Conservation (phyloP, 2,888 invertebrate genomes). For the Chalcosyrphus nemorum region DNA sequence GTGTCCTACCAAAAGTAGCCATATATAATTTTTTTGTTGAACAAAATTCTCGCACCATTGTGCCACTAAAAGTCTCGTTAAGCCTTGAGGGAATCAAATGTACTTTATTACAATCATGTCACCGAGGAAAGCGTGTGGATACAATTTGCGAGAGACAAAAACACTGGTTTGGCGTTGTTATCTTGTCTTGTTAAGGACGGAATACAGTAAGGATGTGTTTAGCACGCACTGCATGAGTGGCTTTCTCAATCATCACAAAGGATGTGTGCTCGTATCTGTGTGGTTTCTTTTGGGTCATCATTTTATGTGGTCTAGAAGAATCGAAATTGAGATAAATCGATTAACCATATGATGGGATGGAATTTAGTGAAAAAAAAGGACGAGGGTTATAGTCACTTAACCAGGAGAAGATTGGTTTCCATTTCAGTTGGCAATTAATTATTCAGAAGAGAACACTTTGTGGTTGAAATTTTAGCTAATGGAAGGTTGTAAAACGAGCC, state of each 20-base stretch:
- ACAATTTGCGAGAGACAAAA: background rate
- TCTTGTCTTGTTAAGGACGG: background rate
- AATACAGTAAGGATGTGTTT: background rate
- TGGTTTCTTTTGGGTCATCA: constrained; percentile 1
- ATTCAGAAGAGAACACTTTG: constrained; percentile 48
- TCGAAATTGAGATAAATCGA: constrained; percentile 7
- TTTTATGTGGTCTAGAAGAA: background rate
- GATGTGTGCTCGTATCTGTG: background rate
- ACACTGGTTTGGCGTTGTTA: background rate
- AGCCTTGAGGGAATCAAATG: background rate
- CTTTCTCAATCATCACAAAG: background rate
- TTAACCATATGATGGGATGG: constrained; percentile 6
- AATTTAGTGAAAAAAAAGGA: background rate
- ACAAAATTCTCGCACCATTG: background rate
- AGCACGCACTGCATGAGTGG: background rate
- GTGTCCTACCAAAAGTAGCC: background rate
- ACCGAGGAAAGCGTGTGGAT: background rate
- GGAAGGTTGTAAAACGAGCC: background rate
- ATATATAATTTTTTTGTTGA: background rate
- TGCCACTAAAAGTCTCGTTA: background rate
- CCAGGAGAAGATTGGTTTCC: constrained; percentile 21
- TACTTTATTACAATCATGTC: background rate
- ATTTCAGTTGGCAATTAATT: constrained; percentile 49
- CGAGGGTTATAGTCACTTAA: constrained; percentile 14
- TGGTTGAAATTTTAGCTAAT: constrained; percentile 3